Base-by-base conservation (phyloP, 2,888 invertebrate genomes). In the Habroteleia sp. region DNA sequence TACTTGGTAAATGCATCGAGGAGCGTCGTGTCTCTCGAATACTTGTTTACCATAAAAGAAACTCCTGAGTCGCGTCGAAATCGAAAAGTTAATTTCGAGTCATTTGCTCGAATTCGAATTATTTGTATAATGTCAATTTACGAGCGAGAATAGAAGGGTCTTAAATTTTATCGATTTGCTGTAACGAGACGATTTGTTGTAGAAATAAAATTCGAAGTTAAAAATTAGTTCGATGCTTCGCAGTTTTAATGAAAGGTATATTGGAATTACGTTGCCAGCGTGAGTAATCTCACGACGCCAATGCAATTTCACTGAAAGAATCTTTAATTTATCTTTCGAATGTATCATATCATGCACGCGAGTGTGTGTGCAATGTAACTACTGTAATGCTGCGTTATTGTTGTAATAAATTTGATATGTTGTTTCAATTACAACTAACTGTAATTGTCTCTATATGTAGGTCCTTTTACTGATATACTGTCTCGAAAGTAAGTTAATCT, bases 1-100 rank as follows among this genome's bases (percentile, higher is more conserved):
- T 76, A 81, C 73, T 76, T 42, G 75, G 56, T 58, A 58, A 48
- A 69, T 52, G 54, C 54, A 62, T 48, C 23, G 66, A 58, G 29
- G 8, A 66, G 60, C 50, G 48, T 29, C 29, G 44, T 27, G 8
- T 46, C 48, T 17, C 14, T 35, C 16, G 27, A 46, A 50, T 56
- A 37, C 48, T 56, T 56, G 56, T 62, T 60, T 50, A 37, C 31
- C 25, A 13, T 23, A 42, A 65, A 72, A 23, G 35, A 56, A 48
- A 41, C n/a, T 42, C 33, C 20, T 11, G n/a, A 31, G 1, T n/a
- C 7, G 10, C 23, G 8, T 11, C 20, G 20, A 11, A 46, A 39
- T 66, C 31, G 33, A 14, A 44, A 54, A 46, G 35, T 10, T 16
- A 31, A 35, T 16, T 3, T 31, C 29, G 11, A 7, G 37, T 25